Base-by-base conservation (phyloP, 2,797 vertebrate species). In the Leptoclinus maculatus region DNA sequence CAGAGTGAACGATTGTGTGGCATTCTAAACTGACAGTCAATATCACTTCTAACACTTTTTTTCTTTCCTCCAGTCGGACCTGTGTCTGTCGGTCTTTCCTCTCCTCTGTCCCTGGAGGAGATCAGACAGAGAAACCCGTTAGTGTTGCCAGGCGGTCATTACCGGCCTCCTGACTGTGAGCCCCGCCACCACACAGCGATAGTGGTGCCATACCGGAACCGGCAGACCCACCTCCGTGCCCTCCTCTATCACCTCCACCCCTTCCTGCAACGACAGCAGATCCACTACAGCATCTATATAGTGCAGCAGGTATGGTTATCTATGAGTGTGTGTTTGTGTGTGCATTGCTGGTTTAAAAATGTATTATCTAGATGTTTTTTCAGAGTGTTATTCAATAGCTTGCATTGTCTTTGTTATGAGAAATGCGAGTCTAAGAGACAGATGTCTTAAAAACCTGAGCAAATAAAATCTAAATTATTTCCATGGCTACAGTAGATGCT, bases 201-300 rank as follows among this genome's bases (percentile, higher is more conserved):
- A 75, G 97, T 99, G 74, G 95, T 99, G 25, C 98, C 98, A 0
- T 97, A 99, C 85, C 95, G 98, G 11, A 97, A 98, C 93, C 93
- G 98, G 5, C 97, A 97, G 91, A 94, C 90, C 0, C 98, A 99
- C 92, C 96, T 99, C 27, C 95, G 96, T 0, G 93, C 97, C 41
- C 95, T 99, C 27, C 97, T 99, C 19, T 99, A 99, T 89, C 96
- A 99, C 92, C 95, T 99, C 77, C 98, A 99, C 86, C 98, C 98
- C 7, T 98, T 98, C 89, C 95, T 99, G 63, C 98, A 99, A 90
- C 96, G 98, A 63, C 98, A 99, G 90, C 97, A 99, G 94, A 96
- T 99, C 8, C 97, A 98, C 53, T 99, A 99, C 10, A 96, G 96
- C 88, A 98, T 99, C 92, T 99, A 99, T n/a, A 96, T 99, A 0